A percentile compares a stretch with the other conserved stretches of the same genome.
phyloP scores from a whole-genome alignment of 1,140 invertebrate genomes.

The Paraescarpia echinospica region DNA sequence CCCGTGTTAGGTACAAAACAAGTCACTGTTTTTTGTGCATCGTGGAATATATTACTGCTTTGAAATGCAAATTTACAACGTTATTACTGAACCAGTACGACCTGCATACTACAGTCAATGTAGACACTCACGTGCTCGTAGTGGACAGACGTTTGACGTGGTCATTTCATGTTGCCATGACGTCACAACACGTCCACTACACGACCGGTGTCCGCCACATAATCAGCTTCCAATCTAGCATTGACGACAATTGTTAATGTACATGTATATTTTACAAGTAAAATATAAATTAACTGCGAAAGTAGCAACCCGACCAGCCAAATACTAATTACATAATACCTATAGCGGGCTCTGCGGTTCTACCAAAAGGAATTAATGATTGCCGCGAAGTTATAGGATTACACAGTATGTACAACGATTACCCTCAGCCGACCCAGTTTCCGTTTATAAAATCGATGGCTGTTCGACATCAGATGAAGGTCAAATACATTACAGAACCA shows the following conservation, averaged over 20 bases:
- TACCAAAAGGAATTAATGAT: background rate
- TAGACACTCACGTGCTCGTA: background rate
- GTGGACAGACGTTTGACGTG: background rate
- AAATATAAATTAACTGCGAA: background rate
- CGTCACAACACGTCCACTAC: background rate
- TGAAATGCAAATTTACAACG: background rate
- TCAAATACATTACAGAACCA: background rate
- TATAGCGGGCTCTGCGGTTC: background rate
- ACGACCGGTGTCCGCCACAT: background rate
- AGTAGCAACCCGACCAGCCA: background rate
- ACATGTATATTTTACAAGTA: background rate
- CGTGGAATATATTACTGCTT: background rate
- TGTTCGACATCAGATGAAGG: background rate
- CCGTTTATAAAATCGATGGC: background rate
- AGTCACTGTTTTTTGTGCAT: background rate
- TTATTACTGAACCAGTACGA: background rate
- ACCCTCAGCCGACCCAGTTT: background rate
- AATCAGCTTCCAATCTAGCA: background rate
- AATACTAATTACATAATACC: background rate
- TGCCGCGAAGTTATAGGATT: background rate
- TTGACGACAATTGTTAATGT: background rate
- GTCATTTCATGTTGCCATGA: background rate
- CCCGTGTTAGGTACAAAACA: background rate
- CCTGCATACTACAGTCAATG: background rate
- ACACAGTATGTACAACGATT: background rate